These are phyloP conservation scores for Etheostoma perlongum DNA, from an alignment of 2,797 vertebrate species.

Conservation along the genomic window DNA sequence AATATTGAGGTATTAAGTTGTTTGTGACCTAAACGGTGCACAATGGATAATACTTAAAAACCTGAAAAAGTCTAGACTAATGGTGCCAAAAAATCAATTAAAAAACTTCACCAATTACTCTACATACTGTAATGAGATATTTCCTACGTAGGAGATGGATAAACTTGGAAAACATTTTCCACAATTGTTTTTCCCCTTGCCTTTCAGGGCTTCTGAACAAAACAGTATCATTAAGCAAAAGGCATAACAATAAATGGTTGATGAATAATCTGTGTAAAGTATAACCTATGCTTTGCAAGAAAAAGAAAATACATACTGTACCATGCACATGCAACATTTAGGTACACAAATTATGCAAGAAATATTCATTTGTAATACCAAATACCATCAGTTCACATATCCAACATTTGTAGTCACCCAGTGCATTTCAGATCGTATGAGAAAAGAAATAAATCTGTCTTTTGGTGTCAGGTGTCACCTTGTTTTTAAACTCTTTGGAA, in stretches of 20 bases:
- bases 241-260: no score
- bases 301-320: no score
- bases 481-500: conserved; percentile 30
- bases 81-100: neutral
- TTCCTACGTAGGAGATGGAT: no score
- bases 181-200: no score
- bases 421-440: neutral
- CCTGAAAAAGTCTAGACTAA: neutral
- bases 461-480: neutral
- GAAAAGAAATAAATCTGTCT: neutral
- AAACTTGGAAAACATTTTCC: no score
- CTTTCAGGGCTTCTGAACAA: no score
- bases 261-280: no score
- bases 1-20: neutral
- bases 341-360: neutral
- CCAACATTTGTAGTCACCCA: neutral
- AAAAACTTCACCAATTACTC: neutral
- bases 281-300: no score
- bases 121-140: no score
- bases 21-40: neutral
- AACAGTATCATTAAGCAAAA: no score
- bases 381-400: neutral
- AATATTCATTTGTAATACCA: neutral
- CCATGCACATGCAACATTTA: neutral
- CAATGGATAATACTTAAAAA: neutral